These are phyloP conservation scores for Echiichthys vipera DNA, from an alignment of 2,797 vertebrate species.

Conservation along the genomic window DNA sequence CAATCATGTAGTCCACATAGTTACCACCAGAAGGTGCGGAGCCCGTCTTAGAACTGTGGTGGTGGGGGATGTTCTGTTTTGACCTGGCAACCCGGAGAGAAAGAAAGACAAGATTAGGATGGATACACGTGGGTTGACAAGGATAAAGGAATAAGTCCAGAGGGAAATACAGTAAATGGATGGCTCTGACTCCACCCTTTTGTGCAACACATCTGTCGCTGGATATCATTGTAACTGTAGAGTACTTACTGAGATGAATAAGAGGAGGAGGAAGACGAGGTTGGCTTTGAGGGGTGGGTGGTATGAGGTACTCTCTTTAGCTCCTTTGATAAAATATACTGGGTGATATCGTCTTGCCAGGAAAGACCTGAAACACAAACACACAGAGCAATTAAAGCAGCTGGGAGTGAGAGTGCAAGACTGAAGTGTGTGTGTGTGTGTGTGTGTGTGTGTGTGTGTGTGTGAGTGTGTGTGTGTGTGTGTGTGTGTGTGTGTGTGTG, in stretches of 20 bases:
- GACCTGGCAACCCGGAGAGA: conserved; percentile 67
- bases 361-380: conserved; percentile 87
- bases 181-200: neutral
- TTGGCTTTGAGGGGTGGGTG: conserved; percentile 59
- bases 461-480: too few relatives aligned
- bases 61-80: conserved; percentile 61
- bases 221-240: neutral
- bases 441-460: too few relatives aligned
- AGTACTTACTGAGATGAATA: conserved; percentile 71
- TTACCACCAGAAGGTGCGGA: conserved; percentile 77
- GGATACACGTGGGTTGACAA: neutral
- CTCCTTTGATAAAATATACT: conserved; percentile 95
- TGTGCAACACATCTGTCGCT: neutral
- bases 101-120: neutral
- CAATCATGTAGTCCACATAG: conserved; percentile 91
- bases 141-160: neutral
- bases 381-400: conserved; percentile 21
- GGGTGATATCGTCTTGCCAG: conserved; percentile 96
- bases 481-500: too few relatives aligned
- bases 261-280: conserved; percentile 59
- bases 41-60: conserved; percentile 69
- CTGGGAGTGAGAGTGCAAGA: conserved; percentile 6
- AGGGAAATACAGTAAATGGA: neutral
- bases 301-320: conserved; percentile 93
- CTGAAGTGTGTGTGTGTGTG: too few relatives aligned